These are phyloP conservation scores for Aphidius colemani DNA, from an alignment of 2,888 invertebrate species.

Conservation along the genomic window DNA sequence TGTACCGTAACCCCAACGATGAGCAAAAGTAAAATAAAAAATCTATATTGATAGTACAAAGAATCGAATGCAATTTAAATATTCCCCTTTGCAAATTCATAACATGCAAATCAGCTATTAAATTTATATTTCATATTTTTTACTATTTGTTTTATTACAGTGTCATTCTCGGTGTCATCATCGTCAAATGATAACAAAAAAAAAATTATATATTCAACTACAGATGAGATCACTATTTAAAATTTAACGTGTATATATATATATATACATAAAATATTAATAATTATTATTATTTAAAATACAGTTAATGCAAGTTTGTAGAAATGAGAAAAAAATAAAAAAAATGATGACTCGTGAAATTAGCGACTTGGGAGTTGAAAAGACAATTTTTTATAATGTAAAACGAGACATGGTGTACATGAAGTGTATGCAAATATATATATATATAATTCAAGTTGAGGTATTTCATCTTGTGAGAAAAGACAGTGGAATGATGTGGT, in stretches of 20 bases:
- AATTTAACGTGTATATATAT: background rate
- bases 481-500: conserved; percentile 13
- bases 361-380: conserved; percentile 6
- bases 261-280: background rate
- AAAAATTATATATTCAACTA: conserved; percentile 3
- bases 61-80: too few species aligned
- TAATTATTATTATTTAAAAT: conserved; percentile 4
- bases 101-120: conserved; percentile 22
- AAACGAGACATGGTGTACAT: conserved; percentile 8
- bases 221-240: too few species aligned
- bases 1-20: too few species aligned
- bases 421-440: conserved; percentile 6
- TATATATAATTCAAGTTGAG: background rate
- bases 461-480: too few species aligned
- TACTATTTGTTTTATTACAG: conserved; percentile 2
- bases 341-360: conserved; percentile 6
- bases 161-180: background rate
- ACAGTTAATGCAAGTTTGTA: background rate
- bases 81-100: conserved; percentile 17
- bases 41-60: too few species aligned
- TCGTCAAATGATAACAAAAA: background rate
- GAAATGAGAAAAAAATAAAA: too few species aligned
- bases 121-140: conserved; percentile 11
- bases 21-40: too few species aligned
- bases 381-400: conserved; percentile 10